Conservation (phyloP, 2,888 invertebrate genomes). For the Buathra laborator region DNA sequence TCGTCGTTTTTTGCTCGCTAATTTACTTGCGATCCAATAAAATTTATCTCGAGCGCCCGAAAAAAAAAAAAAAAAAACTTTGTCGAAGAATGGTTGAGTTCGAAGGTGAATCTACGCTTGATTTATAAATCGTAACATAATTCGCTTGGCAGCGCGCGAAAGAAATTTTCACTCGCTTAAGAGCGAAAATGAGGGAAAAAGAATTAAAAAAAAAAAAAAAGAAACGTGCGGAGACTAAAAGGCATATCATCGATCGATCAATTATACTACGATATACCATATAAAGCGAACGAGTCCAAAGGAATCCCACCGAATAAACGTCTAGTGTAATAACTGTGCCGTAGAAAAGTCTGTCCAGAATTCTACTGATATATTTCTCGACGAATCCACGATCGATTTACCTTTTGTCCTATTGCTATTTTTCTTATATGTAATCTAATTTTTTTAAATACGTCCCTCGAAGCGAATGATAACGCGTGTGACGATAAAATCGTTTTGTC, state of each 20-base stretch:
- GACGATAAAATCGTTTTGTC: conserved; percentile 18
- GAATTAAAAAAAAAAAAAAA: not conserved
- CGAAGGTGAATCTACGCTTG: not conserved
- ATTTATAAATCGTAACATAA: conserved; percentile 33
- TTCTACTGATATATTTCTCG: conserved; percentile 34
- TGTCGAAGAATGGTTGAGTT: not conserved
- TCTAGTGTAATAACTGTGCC: conserved; percentile 47
- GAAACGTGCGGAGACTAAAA: conserved; percentile 47
- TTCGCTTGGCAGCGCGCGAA: conserved; percentile 47
- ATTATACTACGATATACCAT: conserved; percentile 56
- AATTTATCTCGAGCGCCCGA: conserved; percentile 21
- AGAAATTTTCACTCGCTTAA: conserved; percentile 27
- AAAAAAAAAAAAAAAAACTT: not conserved
- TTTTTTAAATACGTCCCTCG: conserved; percentile 34
- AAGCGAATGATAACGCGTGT: conserved; percentile 43
- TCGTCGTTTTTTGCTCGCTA: conserved; percentile 38
- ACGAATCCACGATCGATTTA: conserved; percentile 36
- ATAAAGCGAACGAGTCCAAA: conserved; percentile 43
- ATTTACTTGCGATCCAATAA: conserved; percentile 54
- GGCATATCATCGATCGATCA: conserved; percentile 67
- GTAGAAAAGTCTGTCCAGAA: conserved; percentile 19
- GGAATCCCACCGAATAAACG: conserved; percentile 50
- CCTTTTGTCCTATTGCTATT: conserved; percentile 34
- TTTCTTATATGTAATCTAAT: conserved; percentile 45
- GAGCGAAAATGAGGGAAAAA: not conserved